Evolutionary conservation across 2,888 invertebrate genomes (phyloP), one percentile per base, ranked within the genome.

Genomic region (Rhodophaea formosa): DNA sequence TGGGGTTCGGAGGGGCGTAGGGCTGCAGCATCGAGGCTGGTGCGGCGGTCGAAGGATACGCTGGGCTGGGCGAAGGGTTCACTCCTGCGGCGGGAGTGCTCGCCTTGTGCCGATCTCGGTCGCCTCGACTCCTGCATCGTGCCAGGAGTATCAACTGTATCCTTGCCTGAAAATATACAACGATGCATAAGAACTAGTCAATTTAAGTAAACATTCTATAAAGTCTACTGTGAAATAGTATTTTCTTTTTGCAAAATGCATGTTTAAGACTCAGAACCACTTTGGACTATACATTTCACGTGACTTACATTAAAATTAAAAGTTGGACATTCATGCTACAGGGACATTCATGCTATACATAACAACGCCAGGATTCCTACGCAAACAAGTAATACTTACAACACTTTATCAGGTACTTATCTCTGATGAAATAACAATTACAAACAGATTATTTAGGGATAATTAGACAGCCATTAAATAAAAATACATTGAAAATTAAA

Each of bases 21-120:
- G 51, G 85, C 72, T 84, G 92, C 80, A 60, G 82, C 79, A 70
- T 94, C 94, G 73, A 94, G 92, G 73, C 94, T 94, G 61, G 94
- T 93, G 65, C 94, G 92, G 58, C 94, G 91, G 72, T 87, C 86
- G 59, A 84, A 76, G 53, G 89, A 85, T 45, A 70, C 75, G 62
- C 81, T 79, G 35, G 81, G 75, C 57, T 84, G 81, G 46, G 84
- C 83, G 71, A 83, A 86, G 46, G 89, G 87, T 73, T 88, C 88
- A 73, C 82, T 89, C 65, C 82, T 80, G 57, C 88, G 80, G 52
- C 89, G 82, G 70, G 83, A 92, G 82, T 82, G 92, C 74, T 82
- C 92, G 78, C 79, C 91, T 59, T 80, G 84, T 74, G 74, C 80
- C 59, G 86, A 89, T 65, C 88, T 84, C 62, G 88, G 72, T 64